These are phyloP conservation scores for Trachythela sp. DNA, from an alignment of 64 coral and sea anemone genomes.

Conservation along the genomic window DNA sequence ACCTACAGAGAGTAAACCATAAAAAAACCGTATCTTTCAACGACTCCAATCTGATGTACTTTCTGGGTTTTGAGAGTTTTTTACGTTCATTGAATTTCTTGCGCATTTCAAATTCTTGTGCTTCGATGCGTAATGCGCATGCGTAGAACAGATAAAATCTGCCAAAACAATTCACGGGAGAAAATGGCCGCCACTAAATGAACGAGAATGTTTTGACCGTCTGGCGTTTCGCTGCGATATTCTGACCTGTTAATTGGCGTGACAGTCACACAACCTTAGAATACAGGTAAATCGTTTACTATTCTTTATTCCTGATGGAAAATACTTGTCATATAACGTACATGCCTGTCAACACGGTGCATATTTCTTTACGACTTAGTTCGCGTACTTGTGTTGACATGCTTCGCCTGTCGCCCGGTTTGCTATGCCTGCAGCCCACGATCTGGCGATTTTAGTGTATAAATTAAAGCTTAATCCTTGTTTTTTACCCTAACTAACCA, in stretches of 20 bases:
- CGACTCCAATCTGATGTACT: background rate
- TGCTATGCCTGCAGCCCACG: background rate
- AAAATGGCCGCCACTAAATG: background rate
- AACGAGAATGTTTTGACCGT: background rate
- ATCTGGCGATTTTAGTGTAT: background rate
- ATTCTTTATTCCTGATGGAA: background rate
- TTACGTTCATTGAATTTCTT: background rate
- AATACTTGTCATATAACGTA: constrained; percentile 4
- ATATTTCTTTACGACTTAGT: background rate
- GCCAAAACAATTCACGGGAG: background rate
- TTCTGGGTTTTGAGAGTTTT: background rate
- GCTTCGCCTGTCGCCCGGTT: background rate
- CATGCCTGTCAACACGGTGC: background rate
- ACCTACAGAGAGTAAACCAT: background rate
- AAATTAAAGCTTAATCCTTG: background rate
- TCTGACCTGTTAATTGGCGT: background rate
- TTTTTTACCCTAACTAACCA: background rate
- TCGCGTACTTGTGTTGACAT: background rate
- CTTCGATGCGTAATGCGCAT: background rate
- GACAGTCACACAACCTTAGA: background rate
- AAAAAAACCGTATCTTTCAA: background rate
- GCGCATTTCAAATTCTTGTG: background rate
- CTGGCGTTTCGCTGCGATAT: background rate
- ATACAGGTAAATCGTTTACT: background rate
- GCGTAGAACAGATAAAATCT: background rate